Percentiles rank a stretch among this genome's conserved stretches.
Evolutionary conservation across 2,888 invertebrate species (phyloP).

Genomic region (Amblyteles armatorius): DNA sequence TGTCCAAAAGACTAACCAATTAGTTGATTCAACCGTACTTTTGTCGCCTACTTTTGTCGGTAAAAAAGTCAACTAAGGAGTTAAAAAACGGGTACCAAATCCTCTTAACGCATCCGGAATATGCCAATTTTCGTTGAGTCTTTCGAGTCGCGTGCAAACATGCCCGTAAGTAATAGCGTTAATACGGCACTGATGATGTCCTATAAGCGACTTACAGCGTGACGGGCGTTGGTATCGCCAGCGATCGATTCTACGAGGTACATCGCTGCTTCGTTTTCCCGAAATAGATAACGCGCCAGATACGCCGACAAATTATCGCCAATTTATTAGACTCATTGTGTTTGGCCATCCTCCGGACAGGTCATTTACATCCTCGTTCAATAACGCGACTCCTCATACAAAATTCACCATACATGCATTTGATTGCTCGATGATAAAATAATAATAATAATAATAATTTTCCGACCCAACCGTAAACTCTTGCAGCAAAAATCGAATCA

Average conservation of each 20-base stretch:
- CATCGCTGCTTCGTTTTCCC: background rate
- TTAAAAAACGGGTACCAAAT: too few species aligned
- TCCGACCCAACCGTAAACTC: background rate
- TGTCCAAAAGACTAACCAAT: too few species aligned
- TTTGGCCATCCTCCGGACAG: background rate
- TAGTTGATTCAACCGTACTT: too few species aligned
- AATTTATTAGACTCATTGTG: conserved; percentile 10
- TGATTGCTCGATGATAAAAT: background rate
- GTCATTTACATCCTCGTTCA: background rate
- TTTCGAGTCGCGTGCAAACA: background rate
- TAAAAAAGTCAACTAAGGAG: background rate
- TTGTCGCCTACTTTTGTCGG: too few species aligned
- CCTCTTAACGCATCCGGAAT: background rate
- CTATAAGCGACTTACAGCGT: background rate
- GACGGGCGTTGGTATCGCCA: conserved; percentile 9
- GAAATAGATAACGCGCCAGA: conserved; percentile 31
- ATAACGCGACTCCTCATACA: background rate
- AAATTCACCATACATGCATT: background rate
- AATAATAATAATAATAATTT: background rate
- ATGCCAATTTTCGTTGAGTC: background rate
- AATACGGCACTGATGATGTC: background rate
- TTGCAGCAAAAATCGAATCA: background rate
- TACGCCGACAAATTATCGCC: background rate
- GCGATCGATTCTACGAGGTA: conserved; percentile 27
- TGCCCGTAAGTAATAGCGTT: background rate